Percentiles rank a stretch among this genome's conserved stretches.
Evolutionary conservation across 2,113 vertebrate genomes (phyloP).

Genomic region (Erythrocebus patas): DNA sequence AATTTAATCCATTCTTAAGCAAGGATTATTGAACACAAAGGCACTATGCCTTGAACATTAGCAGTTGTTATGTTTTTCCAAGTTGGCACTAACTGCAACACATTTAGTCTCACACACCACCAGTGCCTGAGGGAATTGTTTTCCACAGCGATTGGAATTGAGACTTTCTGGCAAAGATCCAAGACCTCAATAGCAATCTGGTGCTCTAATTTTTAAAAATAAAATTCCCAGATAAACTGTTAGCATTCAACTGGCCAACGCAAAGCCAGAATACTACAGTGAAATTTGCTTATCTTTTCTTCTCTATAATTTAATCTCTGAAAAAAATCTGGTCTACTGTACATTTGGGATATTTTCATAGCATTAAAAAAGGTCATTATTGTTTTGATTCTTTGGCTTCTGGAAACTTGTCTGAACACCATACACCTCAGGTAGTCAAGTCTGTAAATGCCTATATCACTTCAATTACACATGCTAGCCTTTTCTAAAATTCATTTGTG

Average conservation of each 20-base stretch:
- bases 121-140: conserved; percentile 68
- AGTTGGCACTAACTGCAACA: conserved; percentile 34
- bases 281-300: conserved; percentile 40
- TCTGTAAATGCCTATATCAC: not conserved
- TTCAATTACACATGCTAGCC: not conserved
- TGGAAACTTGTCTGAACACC: not conserved
- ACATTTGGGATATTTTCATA: conserved; percentile 21
- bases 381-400: conserved; percentile 1
- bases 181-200: conserved; percentile 70
- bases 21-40: conserved; percentile 64
- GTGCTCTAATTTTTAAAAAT: conserved; percentile 65
- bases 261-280: conserved; percentile 18
- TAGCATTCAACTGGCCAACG: conserved; percentile 52
- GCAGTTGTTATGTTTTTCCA: conserved; percentile 69
- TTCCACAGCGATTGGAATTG: conserved; percentile 64
- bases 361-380: not conserved
- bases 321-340: not conserved
- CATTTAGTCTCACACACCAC: conserved; percentile 45
- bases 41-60: conserved; percentile 51
- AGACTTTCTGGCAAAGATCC: conserved; percentile 60
- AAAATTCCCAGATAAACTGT: conserved; percentile 58
- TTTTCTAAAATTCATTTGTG: not conserved
- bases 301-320: conserved; percentile 31
- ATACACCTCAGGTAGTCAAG: not conserved
- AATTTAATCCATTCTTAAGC: conserved; percentile 59